Evolutionary conservation across 2,888 invertebrate species (phyloP).

Genomic region (Pachliopta kotzebuea): DNA sequence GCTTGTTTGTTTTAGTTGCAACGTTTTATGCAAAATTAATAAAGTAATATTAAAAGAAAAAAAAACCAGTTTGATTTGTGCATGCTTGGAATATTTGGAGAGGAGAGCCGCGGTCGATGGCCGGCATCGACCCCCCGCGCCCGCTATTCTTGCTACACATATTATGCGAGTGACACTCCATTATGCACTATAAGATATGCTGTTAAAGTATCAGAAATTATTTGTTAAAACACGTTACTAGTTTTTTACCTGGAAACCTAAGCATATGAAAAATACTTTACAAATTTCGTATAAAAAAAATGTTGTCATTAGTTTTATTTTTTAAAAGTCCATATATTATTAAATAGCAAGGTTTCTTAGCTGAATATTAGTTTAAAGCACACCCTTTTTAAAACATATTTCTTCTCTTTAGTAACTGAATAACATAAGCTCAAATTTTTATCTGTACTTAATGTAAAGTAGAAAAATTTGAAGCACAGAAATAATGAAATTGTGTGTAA

Average conservation of each 20-base stretch:
- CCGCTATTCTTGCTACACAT: constrained; percentile 37
- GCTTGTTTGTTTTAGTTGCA: constrained; percentile 18
- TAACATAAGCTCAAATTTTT: not conserved
- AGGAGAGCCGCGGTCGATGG: constrained; percentile 73
- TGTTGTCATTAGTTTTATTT: too few relatives aligned
- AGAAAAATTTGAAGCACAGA: not conserved
- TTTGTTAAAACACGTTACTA: not conserved
- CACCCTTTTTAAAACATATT: not conserved
- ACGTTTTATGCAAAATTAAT: constrained; percentile 71
- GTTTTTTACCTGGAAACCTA: not conserved
- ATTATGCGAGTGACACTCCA: constrained; percentile 40
- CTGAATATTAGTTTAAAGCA: too few relatives aligned
- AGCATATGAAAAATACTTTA: not conserved
- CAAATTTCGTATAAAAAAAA: too few relatives aligned
- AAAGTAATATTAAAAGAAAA: constrained; percentile 59
- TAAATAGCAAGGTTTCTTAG: too few relatives aligned
- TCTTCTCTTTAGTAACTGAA: not conserved
- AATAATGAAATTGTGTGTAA: not conserved
- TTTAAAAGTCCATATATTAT: too few relatives aligned
- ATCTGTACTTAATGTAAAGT: not conserved
- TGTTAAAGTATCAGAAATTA: constrained; percentile 27
- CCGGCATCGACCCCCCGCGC: constrained; percentile 44
- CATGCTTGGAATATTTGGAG: constrained; percentile 78
- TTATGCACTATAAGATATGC: constrained; percentile 37
- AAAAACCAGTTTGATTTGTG: constrained; percentile 78